Evolutionary conservation across 2,888 invertebrate genomes (phyloP), one percentile per base, ranked within the genome.

Genomic region (Dugesia japonica): DNA sequence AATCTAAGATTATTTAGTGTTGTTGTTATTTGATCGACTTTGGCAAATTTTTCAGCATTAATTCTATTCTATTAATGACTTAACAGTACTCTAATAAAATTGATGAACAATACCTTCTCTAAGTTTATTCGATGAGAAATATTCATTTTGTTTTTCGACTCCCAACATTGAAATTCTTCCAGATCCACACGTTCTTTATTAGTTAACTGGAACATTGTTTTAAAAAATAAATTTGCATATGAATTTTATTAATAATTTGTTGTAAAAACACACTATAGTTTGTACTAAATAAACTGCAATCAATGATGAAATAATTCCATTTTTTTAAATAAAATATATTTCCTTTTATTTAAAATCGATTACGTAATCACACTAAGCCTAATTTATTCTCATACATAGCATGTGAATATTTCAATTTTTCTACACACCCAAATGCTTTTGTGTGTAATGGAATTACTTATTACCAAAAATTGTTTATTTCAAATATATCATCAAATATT

Each of bases 321-420:
- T 31, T 31, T 7, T 31, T 31, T 31, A 7, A 31, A 31, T 20
- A 56, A 38, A 56, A 56, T 56, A 56, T 56, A 56, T 56, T 20
- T 56, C 56, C 56, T n/a, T 56, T 23, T 56, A 56, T 56, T 23
- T 56, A 56, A 56, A 56, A 9, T 9, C 7, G 23, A n/a, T 56
- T 56, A 56, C n/a, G 56, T 56, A 56, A 56, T 31, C 56, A n/a
- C n/a, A 56, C 17, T n/a, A 56, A 56, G 17, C 31, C 23, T 9
- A 56, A 56, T 56, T 56, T 4, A 56, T 56, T 56, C 56, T 56
- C 56, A 56, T 56, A 23, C n/a, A 7, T 13, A 9, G 9, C 56
- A 56, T 56, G 56, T 56, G 56, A 56, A 56, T 56, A 56, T 56
- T 56, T 56, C n/a, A n/a, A 38, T 38, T 56, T 56, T 56, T 56